These are phyloP conservation scores for Trissolcus basalis DNA, from an alignment of 1,140 invertebrate genomes.

Conservation along the genomic window DNA sequence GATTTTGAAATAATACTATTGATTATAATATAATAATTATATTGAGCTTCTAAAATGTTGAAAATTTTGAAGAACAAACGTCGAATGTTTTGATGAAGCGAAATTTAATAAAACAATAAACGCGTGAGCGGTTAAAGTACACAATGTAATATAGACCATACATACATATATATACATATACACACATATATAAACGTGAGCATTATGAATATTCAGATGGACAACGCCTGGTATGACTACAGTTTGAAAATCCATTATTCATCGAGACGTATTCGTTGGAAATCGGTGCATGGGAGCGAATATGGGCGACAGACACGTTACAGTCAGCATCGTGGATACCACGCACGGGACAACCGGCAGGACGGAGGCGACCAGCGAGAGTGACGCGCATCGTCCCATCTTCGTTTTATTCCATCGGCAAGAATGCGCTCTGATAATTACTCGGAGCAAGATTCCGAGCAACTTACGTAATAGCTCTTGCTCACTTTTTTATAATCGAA, in stretches of 20 bases:
- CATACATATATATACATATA: background rate
- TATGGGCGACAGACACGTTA: conserved; percentile 29
- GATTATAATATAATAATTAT: too few relatives aligned
- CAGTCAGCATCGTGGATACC: conserved; percentile 1
- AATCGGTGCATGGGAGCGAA: conserved; percentile 16
- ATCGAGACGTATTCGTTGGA: conserved; percentile 39
- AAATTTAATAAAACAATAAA: too few relatives aligned
- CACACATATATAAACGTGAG: conserved; percentile 13
- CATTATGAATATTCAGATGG: conserved; percentile 70
- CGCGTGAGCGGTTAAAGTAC: too few relatives aligned
- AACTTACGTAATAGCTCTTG: conserved; percentile 66
- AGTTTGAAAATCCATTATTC: conserved; percentile 72
- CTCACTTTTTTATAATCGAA: conserved; percentile 62
- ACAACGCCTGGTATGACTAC: conserved; percentile 66
- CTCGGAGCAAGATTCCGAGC: conserved; percentile 57
- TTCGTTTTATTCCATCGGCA: conserved; percentile 66
- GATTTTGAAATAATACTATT: too few relatives aligned
- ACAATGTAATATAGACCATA: too few relatives aligned
- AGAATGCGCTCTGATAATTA: conserved; percentile 71
- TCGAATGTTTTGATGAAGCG: too few relatives aligned
- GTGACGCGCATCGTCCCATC: conserved; percentile 29
- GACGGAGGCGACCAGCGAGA: background rate
- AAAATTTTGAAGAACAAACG: too few relatives aligned
- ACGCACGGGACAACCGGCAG: background rate
- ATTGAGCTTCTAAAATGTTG: too few relatives aligned